Percentiles rank a stretch among this genome's conserved stretches.
These are phyloP conservation scores for Drosophila prolongata DNA, from an alignment of 2,888 invertebrate species.

Conservation along the genomic window DNA sequence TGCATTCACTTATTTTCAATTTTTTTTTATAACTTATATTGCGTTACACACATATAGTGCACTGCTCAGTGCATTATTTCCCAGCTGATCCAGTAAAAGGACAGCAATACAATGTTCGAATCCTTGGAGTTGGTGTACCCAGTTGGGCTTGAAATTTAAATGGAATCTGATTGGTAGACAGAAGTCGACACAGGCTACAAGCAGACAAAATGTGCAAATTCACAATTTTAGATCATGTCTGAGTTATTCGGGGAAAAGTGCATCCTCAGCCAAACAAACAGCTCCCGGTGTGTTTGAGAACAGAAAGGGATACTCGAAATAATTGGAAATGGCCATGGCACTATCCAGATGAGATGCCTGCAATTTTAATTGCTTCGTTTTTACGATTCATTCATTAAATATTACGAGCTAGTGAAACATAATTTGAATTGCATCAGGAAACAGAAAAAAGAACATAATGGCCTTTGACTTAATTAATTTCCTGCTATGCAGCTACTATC, in stretches of 20 bases:
- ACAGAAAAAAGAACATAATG: slow-evolving; percentile 8
- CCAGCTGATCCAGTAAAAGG: slow-evolving; percentile 16
- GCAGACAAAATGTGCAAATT: slow-evolving; percentile 19
- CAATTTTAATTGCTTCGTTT: neutral
- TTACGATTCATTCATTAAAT: slow-evolving; percentile 3
- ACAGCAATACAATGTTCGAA: slow-evolving; percentile 12
- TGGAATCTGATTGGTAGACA: slow-evolving; percentile 8
- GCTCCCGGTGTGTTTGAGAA: neutral
- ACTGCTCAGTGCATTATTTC: slow-evolving; percentile 19
- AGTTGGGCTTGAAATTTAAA: slow-evolving; percentile 15
- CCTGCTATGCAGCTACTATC: neutral
- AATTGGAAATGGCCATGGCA: slow-evolving; percentile 14
- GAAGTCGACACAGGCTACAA: slow-evolving; percentile 8
- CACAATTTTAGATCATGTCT: slow-evolving; percentile 5
- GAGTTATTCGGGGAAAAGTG: slow-evolving; percentile 4
- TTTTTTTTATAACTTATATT: slow-evolving; percentile 65
- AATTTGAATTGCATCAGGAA: slow-evolving; percentile 19
- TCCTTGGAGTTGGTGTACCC: neutral
- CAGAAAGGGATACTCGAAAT: slow-evolving; percentile 4
- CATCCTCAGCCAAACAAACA: neutral
- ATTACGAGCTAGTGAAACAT: neutral
- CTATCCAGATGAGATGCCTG: neutral
- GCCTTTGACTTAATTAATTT: slow-evolving; percentile 35
- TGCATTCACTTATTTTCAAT: slow-evolving; percentile 61
- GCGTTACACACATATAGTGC: slow-evolving; percentile 51